A percentile compares a stretch with the other conserved stretches of the same genome.
These are phyloP conservation scores for Trachelus stipa DNA, from an alignment of 2,888 invertebrate genomes.

Conservation along the genomic window DNA sequence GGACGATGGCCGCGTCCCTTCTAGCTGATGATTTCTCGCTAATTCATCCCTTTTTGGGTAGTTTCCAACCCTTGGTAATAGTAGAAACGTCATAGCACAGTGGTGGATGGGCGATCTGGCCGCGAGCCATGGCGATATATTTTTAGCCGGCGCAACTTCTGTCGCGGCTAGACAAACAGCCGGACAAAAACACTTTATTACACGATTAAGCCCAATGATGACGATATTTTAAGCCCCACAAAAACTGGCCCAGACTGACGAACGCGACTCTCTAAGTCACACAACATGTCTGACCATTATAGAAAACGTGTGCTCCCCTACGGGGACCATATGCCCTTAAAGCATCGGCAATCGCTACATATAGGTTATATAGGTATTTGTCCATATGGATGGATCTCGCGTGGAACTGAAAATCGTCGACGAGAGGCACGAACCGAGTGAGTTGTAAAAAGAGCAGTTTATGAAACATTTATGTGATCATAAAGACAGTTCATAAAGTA, in stretches of 20 bases:
- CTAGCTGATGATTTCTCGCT: background rate
- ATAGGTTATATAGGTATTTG: background rate
- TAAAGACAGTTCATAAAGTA: slow-evolving; percentile 50
- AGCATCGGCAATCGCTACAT: background rate
- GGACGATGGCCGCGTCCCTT: background rate
- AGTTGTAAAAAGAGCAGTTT: slow-evolving; percentile 38
- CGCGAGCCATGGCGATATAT: slow-evolving; percentile 24
- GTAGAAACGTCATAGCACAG: background rate
- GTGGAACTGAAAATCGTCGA: slow-evolving; percentile 21
- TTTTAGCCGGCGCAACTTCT: slow-evolving; percentile 10
- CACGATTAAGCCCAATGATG: slow-evolving; percentile 58
- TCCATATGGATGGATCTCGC: background rate
- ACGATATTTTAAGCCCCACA: slow-evolving; percentile 54
- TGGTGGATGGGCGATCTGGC: slow-evolving; percentile 17
- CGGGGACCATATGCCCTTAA: background rate
- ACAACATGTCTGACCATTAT: background rate
- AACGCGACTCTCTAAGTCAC: background rate
- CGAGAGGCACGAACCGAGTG: slow-evolving; percentile 25
- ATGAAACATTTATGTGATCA: slow-evolving; percentile 49
- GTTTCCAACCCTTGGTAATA: background rate
- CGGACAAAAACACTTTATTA: slow-evolving; percentile 61
- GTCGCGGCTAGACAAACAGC: slow-evolving; percentile 53
- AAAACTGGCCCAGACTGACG: slow-evolving; percentile 31
- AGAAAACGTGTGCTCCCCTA: background rate
- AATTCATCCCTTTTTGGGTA: background rate